Evolutionary conservation across 2,888 invertebrate genomes (phyloP), one percentile per base, ranked within the genome.

Genomic region (Cryptosula pallasiana): DNA sequence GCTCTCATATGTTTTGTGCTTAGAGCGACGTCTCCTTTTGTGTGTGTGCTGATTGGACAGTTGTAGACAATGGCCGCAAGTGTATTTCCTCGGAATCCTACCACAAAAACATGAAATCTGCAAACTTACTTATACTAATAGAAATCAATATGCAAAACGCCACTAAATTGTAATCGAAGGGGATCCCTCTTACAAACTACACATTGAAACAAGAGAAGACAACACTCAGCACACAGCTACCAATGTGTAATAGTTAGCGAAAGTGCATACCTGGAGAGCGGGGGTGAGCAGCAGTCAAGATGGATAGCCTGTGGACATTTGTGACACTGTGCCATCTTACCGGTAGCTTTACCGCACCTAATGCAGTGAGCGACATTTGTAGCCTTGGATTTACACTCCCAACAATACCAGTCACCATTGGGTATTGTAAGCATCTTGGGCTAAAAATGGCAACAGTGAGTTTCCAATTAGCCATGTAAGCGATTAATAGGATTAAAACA

Each of bases 341-440:
- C 88, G 32, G 83, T 84, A 74, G 87, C 76, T 79, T 89, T 90
- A 54, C 96, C 95, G 85, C 97, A 98, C 74, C 96, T 94, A 76
- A 96, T 92, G 87, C 97, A 97, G 81, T 94, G 93, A 73, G 93
- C 89, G 81, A 93, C 92, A 35, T 94, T 94, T 32, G 94, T 92
- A 29, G 82, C 81, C 81, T 82, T 75, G 69, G 74, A 74, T 9
- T 76, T 81, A 86, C 96, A 97, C 82, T 94, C 94, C 88, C 92
- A 94, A 86, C 96, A 97, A 86, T 94, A 97, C 97, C 97, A 98
- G 85, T 98, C 96, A 35, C 97, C 97, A 78, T 95, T 95, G 25
- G 98, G 97, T 85, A 98, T 96, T 81, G 91, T 91, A 73, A 94
- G 94, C 92, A 98, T 92, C 84, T 91, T 90, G 75, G 97, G 97